Evolutionary conservation across 2,888 invertebrate genomes (phyloP).

Genomic region (Drosophila kokeensis): DNA sequence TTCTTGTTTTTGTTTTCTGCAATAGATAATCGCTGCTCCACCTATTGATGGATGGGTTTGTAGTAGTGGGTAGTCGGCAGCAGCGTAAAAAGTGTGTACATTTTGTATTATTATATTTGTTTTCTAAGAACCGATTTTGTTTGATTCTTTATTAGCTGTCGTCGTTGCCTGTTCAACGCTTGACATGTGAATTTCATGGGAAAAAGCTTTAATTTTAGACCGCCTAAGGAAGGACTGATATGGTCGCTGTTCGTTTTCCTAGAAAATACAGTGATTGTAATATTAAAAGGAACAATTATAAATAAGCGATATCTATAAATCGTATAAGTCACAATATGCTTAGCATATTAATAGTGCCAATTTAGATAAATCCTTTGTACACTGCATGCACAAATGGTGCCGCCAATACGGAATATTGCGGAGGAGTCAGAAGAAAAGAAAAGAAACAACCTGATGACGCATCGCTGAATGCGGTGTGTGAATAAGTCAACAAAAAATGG

Average conservation of each 20-base stretch:
- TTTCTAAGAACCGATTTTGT: constrained; percentile 41
- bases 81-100: neutral
- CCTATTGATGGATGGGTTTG: neutral
- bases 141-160: constrained; percentile 7
- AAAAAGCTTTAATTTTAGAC: constrained; percentile 42
- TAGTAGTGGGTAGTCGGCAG: too few relatives aligned
- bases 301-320: neutral
- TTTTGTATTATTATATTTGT: neutral
- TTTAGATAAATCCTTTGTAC: neutral
- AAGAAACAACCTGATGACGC: constrained; percentile 15
- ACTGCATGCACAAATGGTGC: neutral
- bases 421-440: constrained; percentile 13
- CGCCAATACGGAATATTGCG: neutral
- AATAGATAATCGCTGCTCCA: constrained; percentile 14
- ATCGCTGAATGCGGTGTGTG: neutral
- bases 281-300: neutral
- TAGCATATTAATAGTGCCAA: neutral
- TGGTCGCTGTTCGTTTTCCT: constrained; percentile 22
- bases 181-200: constrained; percentile 41
- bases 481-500: constrained; percentile 13
- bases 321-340: neutral
- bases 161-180: constrained; percentile 8
- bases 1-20: neutral
- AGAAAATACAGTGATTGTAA: constrained; percentile 37
- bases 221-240: constrained; percentile 9